phyloP scores from a whole-genome alignment of 2,113 vertebrate species.

The Muscicapa adusta region DNA sequence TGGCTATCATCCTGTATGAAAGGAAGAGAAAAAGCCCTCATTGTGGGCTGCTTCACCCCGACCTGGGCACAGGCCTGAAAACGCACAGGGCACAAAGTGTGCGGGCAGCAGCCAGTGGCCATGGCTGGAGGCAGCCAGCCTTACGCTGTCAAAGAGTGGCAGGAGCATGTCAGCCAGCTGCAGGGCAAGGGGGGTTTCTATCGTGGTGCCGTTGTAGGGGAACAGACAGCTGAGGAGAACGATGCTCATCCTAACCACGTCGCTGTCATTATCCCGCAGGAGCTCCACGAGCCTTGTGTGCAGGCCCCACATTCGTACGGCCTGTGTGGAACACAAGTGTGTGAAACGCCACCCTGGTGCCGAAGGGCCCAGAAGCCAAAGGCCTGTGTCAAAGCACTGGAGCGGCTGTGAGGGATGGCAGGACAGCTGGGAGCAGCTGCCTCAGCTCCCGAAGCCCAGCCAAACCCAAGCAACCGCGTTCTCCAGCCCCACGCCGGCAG shows the following conservation, averaged over 20 bases:
- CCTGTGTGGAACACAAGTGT: too few relatives aligned
- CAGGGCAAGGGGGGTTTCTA: background rate
- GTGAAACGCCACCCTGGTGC: too few relatives aligned
- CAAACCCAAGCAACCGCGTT: too few relatives aligned
- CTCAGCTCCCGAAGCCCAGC: too few relatives aligned
- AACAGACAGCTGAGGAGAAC: too few relatives aligned
- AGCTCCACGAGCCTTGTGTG: background rate
- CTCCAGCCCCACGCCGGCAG: too few relatives aligned
- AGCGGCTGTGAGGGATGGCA: background rate
- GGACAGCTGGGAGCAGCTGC: too few relatives aligned
- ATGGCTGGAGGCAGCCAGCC: background rate
- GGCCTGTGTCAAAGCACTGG: too few relatives aligned
- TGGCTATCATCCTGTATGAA: background rate
- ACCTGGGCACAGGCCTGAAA: background rate
- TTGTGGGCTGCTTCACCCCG: background rate
- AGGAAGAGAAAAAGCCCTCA: background rate
- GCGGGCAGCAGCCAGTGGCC: background rate
- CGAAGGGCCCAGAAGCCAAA: too few relatives aligned
- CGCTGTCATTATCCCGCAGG: background rate
- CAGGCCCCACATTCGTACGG: background rate
- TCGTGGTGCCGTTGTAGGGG: background rate
- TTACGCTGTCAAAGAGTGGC: background rate
- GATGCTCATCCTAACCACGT: background rate
- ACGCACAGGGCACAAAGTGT: background rate
- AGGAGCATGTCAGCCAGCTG: background rate